Base-by-base conservation (phyloP, 2,797 vertebrate genomes). In the Melanotaenia trifasciata region DNA sequence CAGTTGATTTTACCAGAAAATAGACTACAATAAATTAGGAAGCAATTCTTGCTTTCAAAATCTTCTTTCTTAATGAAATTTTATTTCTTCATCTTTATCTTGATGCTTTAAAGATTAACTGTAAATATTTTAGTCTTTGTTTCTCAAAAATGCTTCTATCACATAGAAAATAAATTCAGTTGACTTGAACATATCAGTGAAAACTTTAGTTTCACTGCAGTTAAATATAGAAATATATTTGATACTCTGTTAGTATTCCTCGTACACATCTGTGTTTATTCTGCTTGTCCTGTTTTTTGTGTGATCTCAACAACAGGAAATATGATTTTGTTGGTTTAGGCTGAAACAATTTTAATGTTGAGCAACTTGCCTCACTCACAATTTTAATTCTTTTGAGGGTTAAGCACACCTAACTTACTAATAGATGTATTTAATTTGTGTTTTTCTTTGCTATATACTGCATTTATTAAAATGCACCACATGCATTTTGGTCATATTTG, bases 231-330 rank as follows among this genome's bases (percentile, higher is more conserved):
- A 69, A 28, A 38, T 63, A 0, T 33, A 43, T 50, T 54, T 58
- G n/a, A 58, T 24, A 12, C 45, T 7, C 14, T 22, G 26, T 67
- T 33, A 22, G 16, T 43, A 30, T 65, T 68, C 43, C 26, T 66
- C 61, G n/a, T 47, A 18, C 32, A 32, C 18, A 24, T 54, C 43
- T 9, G 26, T 66, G 12, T 57, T 66, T 63, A 24, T 33, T 50
- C 63, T 22, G 22, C 30, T 7, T 13, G 4, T 66, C 1, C n/a
- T 62, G 8, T 38, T 38, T 53, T 53, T 26, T 14, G 3, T n/a
- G 51, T 70, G 3, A 68, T 12, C 11, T 54, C 47, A 72, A 9
- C 33, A 40, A n/a, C 35, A 20, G 35, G 36, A 45, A 50, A 47
- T 30, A 5, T 0, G 5, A 50, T 58, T 20, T 47, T 47, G 14